Evolutionary conservation across 2,113 vertebrate genomes (phyloP), one percentile per base, ranked within the genome.

Genomic region (Sturnira hondurensis): DNA sequence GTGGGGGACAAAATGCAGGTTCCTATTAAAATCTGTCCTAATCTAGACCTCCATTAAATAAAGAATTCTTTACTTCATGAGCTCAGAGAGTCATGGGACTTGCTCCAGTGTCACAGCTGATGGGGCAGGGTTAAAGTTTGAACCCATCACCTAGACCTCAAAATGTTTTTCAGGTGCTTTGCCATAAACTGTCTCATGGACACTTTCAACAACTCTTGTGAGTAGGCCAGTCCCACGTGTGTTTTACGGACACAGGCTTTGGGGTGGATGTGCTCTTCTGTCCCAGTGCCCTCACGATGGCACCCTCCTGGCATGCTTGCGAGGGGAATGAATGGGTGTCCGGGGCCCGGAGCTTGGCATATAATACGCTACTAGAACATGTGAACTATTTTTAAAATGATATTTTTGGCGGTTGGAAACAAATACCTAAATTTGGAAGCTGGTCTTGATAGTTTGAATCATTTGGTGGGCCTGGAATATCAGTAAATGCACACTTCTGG

Each of bases 381-480:
- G 7, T 33, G 73, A 89, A 31, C 50, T 93, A 1, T 47, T 97
- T 96, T 78, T 11, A 56, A 90, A 54, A 87, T 63, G 24, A 41
- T 73, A 50, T 68, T 81, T 80, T 67, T 93, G 45, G 67, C 73
- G 28, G 17, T 87, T 96, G 83, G 65, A 95, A 93, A 80, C 17
- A 94, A 78, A 91, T 76, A 80, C 17, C 36, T 92, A 82, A 31
- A 70, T 38, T 61, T 96, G 43, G 4, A 43, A 94, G 26, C 0
- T 77, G 26, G 61, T 58, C 93, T 94, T 94, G 63, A 92, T 82
- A 43, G 63, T 68, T 97, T 91, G 86, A 96, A 96, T 92, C 61
- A 33, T 58, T 13, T 4, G 0, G 78, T 13, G 26, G 94, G 58
- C 26, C 96, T 87, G 91, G 97, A 70, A 22, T 90, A 76, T 90